A percentile compares a stretch with the other conserved stretches of the same genome.
Evolutionary conservation across 2,888 invertebrate species (phyloP).

Genomic region (Brachyopa scutellaris): DNA sequence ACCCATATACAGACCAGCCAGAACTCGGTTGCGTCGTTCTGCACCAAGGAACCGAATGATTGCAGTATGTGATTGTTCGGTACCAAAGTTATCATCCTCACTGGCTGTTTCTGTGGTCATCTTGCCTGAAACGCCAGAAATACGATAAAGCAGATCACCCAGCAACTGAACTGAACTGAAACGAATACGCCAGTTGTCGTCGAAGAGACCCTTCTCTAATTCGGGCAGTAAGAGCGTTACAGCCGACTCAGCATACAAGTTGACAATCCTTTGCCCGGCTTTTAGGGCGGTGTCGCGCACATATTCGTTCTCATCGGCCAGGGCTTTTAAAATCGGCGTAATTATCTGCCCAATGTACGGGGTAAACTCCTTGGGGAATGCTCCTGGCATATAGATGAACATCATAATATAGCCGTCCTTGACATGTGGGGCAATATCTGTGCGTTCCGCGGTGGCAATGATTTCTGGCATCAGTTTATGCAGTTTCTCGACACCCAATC

Average conservation of each 20-base stretch:
- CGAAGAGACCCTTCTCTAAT: constrained; percentile 95
- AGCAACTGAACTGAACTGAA: constrained; percentile 96
- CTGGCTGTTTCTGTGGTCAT: constrained; percentile 99
- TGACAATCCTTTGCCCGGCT: constrained; percentile 98
- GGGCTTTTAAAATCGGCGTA: constrained; percentile 97
- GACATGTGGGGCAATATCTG: constrained; percentile 97
- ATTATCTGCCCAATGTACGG: constrained; percentile 98
- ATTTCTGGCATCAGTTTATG: constrained; percentile 98
- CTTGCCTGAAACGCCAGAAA: constrained; percentile 98
- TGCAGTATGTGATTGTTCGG: constrained; percentile 95
- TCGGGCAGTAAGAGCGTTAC: constrained; percentile 96
- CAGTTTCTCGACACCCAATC: constrained; percentile 96
- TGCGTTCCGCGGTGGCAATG: constrained; percentile 95
- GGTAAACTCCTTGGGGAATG: constrained; percentile 97
- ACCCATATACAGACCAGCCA: constrained; percentile 98
- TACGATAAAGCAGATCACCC: constrained; percentile 96
- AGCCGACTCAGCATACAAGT: constrained; percentile 97
- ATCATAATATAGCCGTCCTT: constrained; percentile 99
- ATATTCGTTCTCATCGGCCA: constrained; percentile 99
- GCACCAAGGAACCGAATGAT: constrained; percentile 94
- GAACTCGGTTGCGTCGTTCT: constrained; percentile 94
- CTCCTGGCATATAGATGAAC: constrained; percentile 99
- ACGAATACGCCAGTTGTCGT: constrained; percentile 99
- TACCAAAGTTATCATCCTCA: constrained; percentile 99
- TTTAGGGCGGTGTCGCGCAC: constrained; percentile 98